Evolutionary conservation across 2,888 invertebrate species (phyloP), one percentile per base, ranked within the genome.

Genomic region (Synergus gifuensis): DNA sequence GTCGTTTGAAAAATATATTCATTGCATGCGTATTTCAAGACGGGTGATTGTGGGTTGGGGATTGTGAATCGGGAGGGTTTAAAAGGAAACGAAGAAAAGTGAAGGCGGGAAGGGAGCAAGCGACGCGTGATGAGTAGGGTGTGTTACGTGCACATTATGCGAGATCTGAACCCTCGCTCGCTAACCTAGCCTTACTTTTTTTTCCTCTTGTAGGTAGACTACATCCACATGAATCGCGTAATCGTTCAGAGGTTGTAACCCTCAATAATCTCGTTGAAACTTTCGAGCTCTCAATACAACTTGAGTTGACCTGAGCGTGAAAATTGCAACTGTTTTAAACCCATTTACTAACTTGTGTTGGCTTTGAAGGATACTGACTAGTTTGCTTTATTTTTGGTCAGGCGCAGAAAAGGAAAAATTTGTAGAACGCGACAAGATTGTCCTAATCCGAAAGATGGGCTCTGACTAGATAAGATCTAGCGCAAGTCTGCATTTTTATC

Each of bases 71-170:
- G n/a, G 12, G 11, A 22, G 18, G 18, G 22, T 60, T 18, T 22
- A 22, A 28, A 44, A 49, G 12, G 44, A 28, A 28, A 28, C 28
- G 28, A 28, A 28, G 28, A 28, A 28, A 28, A 28, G 28, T 28
- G 28, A 28, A 28, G 28, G 3, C 3, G 28, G 80, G 79, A 78
- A 78, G 79, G 78, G 82, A 89, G 87, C 90, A 90, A 91, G 91
- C 91, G 90, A 90, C 89, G 90, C 90, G 89, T 90, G 91, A 91
- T 90, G 90, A 91, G 90, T 90, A 89, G 91, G 90, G 91, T 90
- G 90, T 88, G 89, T 91, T 91, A 91, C 89, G 90, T 86, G 89
- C 88, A 85, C 84, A 88, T 83, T 83, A 81, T 81, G 66, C 76
- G 88, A 90, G 88, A 88, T 86, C 87, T 86, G 12, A 60, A 22